Percentiles rank a stretch among this genome's conserved stretches.
Conservation (phyloP, 2,888 invertebrate genomes). For the Eilema depressum region DNA sequence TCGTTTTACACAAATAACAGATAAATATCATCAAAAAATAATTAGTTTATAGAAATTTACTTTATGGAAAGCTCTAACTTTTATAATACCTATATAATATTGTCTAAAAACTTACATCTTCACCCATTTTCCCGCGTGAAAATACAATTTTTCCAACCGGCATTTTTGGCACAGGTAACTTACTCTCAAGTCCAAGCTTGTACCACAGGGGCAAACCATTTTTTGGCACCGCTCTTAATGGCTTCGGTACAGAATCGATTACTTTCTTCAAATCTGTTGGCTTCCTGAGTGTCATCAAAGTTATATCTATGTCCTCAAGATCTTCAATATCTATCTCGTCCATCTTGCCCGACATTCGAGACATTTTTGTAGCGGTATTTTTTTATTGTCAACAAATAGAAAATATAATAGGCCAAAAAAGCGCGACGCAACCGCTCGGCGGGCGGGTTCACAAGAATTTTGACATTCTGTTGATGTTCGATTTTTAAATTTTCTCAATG, state of each 20-base stretch:
- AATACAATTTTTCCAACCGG: constrained; percentile 82
- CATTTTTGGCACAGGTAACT: constrained; percentile 85
- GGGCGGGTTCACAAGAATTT: constrained; percentile 56
- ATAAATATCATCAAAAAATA: too few species aligned
- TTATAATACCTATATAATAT: too few species aligned
- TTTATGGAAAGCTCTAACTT: too few species aligned
- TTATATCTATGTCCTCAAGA: constrained; percentile 66
- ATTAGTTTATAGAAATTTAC: too few species aligned
- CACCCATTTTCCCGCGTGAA: constrained; percentile 84
- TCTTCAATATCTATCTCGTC: constrained; percentile 59
- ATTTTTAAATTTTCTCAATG: constrained; percentile 49
- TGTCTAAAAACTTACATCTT: constrained; percentile 79
- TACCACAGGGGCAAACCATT: constrained; percentile 86
- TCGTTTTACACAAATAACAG: too few species aligned
- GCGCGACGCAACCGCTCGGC: constrained; percentile 41
- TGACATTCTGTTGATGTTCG: constrained; percentile 59
- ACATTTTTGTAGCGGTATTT: constrained; percentile 10
- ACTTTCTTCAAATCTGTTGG: constrained; percentile 82
- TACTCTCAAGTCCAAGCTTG: constrained; percentile 81
- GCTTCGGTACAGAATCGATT: constrained; percentile 80
- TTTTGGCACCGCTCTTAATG: constrained; percentile 77
- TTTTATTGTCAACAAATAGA: constrained; percentile 42
- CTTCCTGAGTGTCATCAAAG: constrained; percentile 78
- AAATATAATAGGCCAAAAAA: constrained; percentile 54
- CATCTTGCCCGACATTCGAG: constrained; percentile 4